Base-by-base conservation (phyloP, 2,888 invertebrate genomes). In the Nemotelus pantherinus region DNA sequence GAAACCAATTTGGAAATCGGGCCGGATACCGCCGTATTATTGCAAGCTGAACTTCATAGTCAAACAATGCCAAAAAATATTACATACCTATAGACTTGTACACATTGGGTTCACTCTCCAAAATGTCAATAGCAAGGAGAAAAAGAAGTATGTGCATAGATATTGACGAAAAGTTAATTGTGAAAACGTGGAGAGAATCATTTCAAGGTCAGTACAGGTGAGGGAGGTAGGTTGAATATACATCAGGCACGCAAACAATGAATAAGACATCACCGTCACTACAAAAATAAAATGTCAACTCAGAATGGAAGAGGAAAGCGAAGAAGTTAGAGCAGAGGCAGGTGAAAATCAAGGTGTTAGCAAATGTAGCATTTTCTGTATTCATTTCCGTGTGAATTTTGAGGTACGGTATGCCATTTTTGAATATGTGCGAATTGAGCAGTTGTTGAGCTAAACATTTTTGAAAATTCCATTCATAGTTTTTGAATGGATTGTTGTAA, bases 111-210 rank as follows among this genome's bases (percentile, higher is more conserved):
- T 25, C 58, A 25, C 9, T n/a, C 58, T n/a, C 9, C 10, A n/a
- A 58, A 58, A 25, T 25, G 25, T 25, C 25, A 25, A 25, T 25
- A 25, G 25, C 25, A 25, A 25, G 25, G 25, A 25, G 25, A 58
- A 25, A 25, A 58, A 58, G 58, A 58, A 25, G 58, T 25, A 58
- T 9, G 58, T 58, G 25, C 25, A 25, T 25, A 25, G 25, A 25
- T 25, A 25, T 25, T 25, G 25, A n/a, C 58, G n/a, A 44, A 45
- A 45, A 65, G n/a, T 65, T 45, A 65, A 65, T 65, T 65, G 45
- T 64, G 1, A 65, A 65, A 65, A 65, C 65, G 65, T 65, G 65
- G 65, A 65, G 47, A 25, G 25, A 47, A 47, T 65, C 47, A n/a
- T 45, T 45, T 47, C 65, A 65, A 65, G 65, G 65, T 65, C 65